Evolutionary conservation across 2,888 invertebrate species (phyloP).

Genomic region (Eristalis tenax): DNA sequence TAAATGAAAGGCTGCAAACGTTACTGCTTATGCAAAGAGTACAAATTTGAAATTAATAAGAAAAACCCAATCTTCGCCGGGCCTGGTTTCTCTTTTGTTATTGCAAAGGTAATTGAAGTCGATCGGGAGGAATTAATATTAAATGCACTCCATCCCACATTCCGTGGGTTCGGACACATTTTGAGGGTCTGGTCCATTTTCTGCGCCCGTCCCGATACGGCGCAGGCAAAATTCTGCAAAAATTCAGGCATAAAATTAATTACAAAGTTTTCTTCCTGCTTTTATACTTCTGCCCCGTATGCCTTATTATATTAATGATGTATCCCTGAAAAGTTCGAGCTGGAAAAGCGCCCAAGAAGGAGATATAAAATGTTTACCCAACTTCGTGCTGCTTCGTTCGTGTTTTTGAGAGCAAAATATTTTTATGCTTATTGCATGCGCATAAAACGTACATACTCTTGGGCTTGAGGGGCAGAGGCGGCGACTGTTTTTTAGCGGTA

Average conservation of each 20-base stretch:
- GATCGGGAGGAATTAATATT: constrained; percentile 18
- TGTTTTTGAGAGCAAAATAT: constrained; percentile 20
- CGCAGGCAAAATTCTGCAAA: constrained; percentile 30
- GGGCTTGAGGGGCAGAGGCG: neutral
- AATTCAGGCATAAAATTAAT: constrained; percentile 63
- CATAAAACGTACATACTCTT: constrained; percentile 33
- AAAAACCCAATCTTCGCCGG: neutral
- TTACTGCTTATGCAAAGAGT: neutral
- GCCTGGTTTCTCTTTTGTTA: neutral
- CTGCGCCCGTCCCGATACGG: constrained; percentile 14
- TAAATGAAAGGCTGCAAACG: neutral
- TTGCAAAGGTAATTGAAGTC: constrained; percentile 20
- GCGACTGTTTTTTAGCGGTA: neutral
- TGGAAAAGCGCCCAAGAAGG: constrained; percentile 6
- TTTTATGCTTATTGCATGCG: constrained; percentile 63
- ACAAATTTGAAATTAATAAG: constrained; percentile 11
- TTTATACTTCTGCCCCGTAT: constrained; percentile 39
- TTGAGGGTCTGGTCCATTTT: neutral
- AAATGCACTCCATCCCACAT: constrained; percentile 5
- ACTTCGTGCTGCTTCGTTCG: constrained; percentile 11
- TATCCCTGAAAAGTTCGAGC: constrained; percentile 51
- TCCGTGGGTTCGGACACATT: neutral
- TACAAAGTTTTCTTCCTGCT: constrained; percentile 54
- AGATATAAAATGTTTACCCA: constrained; percentile 50
- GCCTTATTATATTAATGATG: constrained; percentile 51